Base-by-base conservation (phyloP, 2,113 vertebrate species). In the Paramisgurnus dabryanus region DNA sequence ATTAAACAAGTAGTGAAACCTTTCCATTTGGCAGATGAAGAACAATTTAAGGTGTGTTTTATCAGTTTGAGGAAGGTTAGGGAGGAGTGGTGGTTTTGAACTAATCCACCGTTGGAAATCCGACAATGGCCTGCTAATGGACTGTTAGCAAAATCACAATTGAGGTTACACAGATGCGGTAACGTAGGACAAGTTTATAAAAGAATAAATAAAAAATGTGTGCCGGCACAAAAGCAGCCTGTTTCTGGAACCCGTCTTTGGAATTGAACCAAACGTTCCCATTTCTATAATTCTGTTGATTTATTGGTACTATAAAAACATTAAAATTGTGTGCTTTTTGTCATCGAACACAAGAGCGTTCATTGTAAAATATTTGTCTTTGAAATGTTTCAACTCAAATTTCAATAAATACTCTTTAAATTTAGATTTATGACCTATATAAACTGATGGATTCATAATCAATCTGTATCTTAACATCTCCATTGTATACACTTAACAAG, bases 171-270 rank as follows among this genome's bases (percentile, higher is more conserved):
- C 72, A 78, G 40, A 76, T 82, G 66, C 74, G 39, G 17, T 47
- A 41, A 27, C 68, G 34, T 77, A 67, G 79, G 82, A 76, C 58
- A 63, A 53, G 66, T 74, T 76, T 82, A 61, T 67, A 63, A 67
- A 69, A 65, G 73, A 11, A 58, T 45, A 78, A 74, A 82, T 78
- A 63, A 76, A 72, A 81, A 82, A 41, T 39, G 22, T 80, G 73
- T 45, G 47, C 27, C 27, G 39, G 40, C 47, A 85, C 80, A 84
- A 84, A 87, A 80, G 65, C 68, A 67, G 60, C 73, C 80, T 87
- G 82, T 87, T 84, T 79, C 60, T 66, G 45, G 55, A 65, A 70
- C 39, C 65, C 50, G 49, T 67, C 22, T 74, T 83, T 83, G 79
- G 79, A 79, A 63, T 68, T 66, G 61, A 81, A 83, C 17, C 39